Base-by-base conservation (phyloP, 2,113 vertebrate genomes). In the Mus spicilegus region DNA sequence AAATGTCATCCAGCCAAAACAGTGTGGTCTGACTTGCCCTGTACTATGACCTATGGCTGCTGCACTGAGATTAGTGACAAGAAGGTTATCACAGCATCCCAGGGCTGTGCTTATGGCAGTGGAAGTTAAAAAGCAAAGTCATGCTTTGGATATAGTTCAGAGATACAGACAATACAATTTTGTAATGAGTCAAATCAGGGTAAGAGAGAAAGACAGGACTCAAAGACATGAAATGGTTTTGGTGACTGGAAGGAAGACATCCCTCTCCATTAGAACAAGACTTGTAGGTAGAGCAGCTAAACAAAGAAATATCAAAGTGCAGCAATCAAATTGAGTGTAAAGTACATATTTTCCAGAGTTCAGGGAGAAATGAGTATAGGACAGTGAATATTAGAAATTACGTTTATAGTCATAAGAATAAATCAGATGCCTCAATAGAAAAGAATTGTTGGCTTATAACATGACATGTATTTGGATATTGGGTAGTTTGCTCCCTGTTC, bases 241-340 rank as follows among this genome's bases (percentile, higher is more conserved):
- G 69, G 36, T 11, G 5, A 6, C 7, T 54, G 11, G 22, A 30
- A 10, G 56, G 6, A 30, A 8, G 61, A 39, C 0, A 0, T 58
- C 0, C 1, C 4, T 7, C 5, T 58, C 36, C 58, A n/a, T 58
- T 7, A 42, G 4, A 4, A 3, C 36, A 33, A 85, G 22, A 9
- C 11, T 54, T 84, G 1, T 16, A 76, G 46, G 0, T 20, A 22
- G 78, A 58, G 10, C 36, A 81, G 78, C 11, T 58, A 36, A 49
- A 51, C 49, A 75, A 90, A 33, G 69, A 19, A 28, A 8, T 16
- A 46, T 73, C 28, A 87, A 76, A 46, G 26, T 4, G 2, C 22
- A 81, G 19, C 30, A 30, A 39, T 33, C 70, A 58, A 13, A 70
- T 16, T 19, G 33, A 76, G 16, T 70, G 65, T 39, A 24, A 70